These are phyloP conservation scores for Machimus atricapillus DNA, from an alignment of 2,888 invertebrate genomes.

Conservation along the genomic window DNA sequence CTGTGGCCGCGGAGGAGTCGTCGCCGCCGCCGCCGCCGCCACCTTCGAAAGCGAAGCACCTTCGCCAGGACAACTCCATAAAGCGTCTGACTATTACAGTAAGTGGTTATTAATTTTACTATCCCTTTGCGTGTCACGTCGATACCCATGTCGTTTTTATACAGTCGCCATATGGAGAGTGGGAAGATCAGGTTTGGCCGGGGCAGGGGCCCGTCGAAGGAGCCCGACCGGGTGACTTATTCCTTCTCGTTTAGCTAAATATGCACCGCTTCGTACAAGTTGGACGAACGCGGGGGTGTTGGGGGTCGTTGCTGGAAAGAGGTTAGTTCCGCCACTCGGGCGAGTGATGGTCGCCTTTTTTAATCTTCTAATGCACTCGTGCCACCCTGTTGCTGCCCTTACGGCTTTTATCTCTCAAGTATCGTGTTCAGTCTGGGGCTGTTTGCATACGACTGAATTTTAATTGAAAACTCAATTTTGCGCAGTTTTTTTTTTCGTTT, in stretches of 20 bases:
- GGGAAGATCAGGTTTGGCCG: constrained; percentile 16
- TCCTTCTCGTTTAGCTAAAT: constrained; percentile 41
- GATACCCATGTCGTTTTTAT: constrained; percentile 40
- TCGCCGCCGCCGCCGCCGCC: not conserved
- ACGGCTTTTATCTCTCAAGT: constrained; percentile 36
- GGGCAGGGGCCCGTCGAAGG: not conserved
- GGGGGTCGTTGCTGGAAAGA: not conserved
- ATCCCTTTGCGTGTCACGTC: constrained; percentile 52
- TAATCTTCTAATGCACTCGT: constrained; percentile 49
- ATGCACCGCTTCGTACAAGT: not conserved
- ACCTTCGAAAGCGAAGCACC: not conserved
- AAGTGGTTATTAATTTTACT: constrained; percentile 53
- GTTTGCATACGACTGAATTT: constrained; percentile 30
- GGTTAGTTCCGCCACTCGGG: constrained; percentile 33
- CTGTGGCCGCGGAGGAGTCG: not conserved
- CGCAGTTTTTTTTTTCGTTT: not conserved
- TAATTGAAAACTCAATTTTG: constrained; percentile 37
- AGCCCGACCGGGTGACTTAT: constrained; percentile 23
- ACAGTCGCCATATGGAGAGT: constrained; percentile 19
- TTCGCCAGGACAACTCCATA: constrained; percentile 32
- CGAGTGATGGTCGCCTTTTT: constrained; percentile 44
- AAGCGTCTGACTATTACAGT: constrained; percentile 49
- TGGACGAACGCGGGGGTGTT: not conserved
- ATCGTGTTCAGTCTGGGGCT: constrained; percentile 15
- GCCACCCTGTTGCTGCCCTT: constrained; percentile 26